Evolutionary conservation across 2,888 invertebrate genomes (phyloP), one percentile per base, ranked within the genome.

Genomic region (Microctonus brassicae): DNA sequence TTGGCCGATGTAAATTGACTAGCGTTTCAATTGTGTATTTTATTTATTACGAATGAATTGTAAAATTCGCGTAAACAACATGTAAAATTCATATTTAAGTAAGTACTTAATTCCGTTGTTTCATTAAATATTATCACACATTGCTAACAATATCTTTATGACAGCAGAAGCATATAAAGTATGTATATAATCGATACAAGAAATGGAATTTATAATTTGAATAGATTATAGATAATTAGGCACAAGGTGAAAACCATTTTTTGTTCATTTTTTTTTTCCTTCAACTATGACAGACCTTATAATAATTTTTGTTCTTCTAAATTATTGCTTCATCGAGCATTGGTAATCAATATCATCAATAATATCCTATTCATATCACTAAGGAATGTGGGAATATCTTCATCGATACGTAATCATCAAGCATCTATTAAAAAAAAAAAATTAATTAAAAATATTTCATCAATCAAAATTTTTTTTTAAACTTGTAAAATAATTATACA

Each of bases 381-480:
- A 94, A 89, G 66, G 93, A 93, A 84, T 90, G 90, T 1, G 97
- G 97, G 87, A 96, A 96, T 74, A 97, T 90, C 81, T 94, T 93
- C 92, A 95, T 94, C 55, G 90, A 88, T 62, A 93, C 91, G 83
- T 94, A 96, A 88, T 97, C 96, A 78, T 94, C 91, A 29, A 97
- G 88, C 70, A 97, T 92, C 92, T 94, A 89, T 0, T 83, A 87
- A 83, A 80, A 65, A 71, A 71, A 69, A 65, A 65, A 62, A 80
- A 67, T 69, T 64, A 69, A 67, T 62, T 61, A 62, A 65, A 75
- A 29, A 29, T 29, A 7, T n/a, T n/a, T n/a, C n/a, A n/a, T n/a
- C n/a, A n/a, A n/a, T n/a, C n/a, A n/a, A n/a, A n/a, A n/a, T n/a
- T n/a, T n/a, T n/a, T 42, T 58, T 34, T 71, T 70, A 26, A 68